Base-by-base conservation (phyloP, 2,888 invertebrate genomes). In the Xylocampa areola region DNA sequence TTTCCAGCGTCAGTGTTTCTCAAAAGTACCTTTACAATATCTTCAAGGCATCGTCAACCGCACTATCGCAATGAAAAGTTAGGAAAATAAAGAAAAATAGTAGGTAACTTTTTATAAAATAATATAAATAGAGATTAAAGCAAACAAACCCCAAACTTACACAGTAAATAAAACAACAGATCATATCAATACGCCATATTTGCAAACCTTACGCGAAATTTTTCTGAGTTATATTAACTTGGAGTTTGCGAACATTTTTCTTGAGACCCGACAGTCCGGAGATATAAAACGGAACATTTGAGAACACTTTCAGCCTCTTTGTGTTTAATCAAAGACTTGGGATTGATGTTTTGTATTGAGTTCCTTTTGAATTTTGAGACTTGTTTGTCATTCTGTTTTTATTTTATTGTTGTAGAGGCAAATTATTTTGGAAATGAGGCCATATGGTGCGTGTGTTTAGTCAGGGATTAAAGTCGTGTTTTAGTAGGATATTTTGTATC, bases 311-410 rank as follows among this genome's bases (percentile, higher is more conserved):
- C 14, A 30, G 21, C 29, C 23, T 67, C 47, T 33, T 45, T 48
- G 47, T 66, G 43, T 35, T 30, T 17, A 67, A 48, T 67, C 66
- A 57, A 66, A 57, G 30, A 51, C 51, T 49, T 30, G 47, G 23
- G 58, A 33, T 7, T 25, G 37, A 39, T 44, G 43, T 44, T 48
- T 36, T 32, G 36, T 43, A 49, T 60, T 13, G 39, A 60, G 25
- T 14, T 41, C 21, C 13, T 45, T 29, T 45, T 21, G 35, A 48
- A 35, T 16, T 16, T 21, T 21, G 21, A 47, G 32, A 29, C n/a
- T 14, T 23, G 16, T 44, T 49, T 40, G 21, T 35, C 39, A 57
- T 40, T 54, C 23, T 44, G 21, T 45, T 27, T 40, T 19, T 13
- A 13, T 19, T 4, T 32, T 55, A 50, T 45, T 19, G 35, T 36